These are phyloP conservation scores for Cryptocephalus moraei DNA, from an alignment of 2,888 invertebrate genomes.

Conservation along the genomic window DNA sequence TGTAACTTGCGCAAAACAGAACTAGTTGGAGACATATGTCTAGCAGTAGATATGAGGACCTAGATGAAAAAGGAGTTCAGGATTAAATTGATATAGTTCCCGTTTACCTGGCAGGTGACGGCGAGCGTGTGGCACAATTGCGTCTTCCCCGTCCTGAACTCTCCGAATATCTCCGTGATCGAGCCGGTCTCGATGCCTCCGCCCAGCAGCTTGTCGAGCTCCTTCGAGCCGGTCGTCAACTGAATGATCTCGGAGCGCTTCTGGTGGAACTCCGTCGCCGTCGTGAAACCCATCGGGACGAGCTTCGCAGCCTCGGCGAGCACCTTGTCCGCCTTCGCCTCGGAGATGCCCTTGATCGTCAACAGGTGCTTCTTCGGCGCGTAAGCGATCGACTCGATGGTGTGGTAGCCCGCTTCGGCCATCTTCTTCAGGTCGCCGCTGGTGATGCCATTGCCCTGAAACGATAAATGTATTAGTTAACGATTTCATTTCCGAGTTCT, in stretches of 20 bases:
- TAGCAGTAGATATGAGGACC: background rate
- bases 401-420: constrained; percentile 86
- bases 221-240: constrained; percentile 89
- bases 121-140: constrained; percentile 95
- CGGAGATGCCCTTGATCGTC: constrained; percentile 89
- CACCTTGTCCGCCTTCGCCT: constrained; percentile 94
- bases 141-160: constrained; percentile 95
- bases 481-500: too few relatives aligned
- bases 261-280: constrained; percentile 92
- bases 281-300: constrained; percentile 96
- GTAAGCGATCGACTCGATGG: constrained; percentile 92
- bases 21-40: background rate
- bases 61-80: background rate
- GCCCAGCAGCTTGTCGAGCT: constrained; percentile 82
- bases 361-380: constrained; percentile 86
- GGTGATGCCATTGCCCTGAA: constrained; percentile 87
- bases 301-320: constrained; percentile 82
- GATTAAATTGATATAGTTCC: too few relatives aligned
- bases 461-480: too few relatives aligned
- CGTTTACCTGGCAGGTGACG: constrained; percentile 84
- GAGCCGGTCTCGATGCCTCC: constrained; percentile 98
- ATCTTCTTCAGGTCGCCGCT: constrained; percentile 86
- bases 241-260: constrained; percentile 93
- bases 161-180: constrained; percentile 97
- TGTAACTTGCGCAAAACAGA: background rate